These are phyloP conservation scores for Megaceryle alcyon DNA, from an alignment of 2,797 vertebrate genomes.

Conservation along the genomic window DNA sequence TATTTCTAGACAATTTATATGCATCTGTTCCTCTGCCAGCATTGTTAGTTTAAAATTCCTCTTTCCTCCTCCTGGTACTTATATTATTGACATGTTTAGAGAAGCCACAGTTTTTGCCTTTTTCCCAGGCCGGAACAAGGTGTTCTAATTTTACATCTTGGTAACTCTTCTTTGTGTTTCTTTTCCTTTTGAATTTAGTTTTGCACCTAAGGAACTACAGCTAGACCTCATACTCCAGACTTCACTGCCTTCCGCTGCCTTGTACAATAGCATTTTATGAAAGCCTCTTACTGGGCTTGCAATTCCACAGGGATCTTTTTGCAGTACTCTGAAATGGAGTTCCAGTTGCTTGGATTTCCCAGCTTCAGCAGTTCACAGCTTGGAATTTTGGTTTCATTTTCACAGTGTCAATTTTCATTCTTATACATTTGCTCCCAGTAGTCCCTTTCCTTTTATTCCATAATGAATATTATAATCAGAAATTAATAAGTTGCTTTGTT, in stretches of 20 bases:
- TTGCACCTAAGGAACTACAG: background rate
- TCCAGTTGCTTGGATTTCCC: background rate
- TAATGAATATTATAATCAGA: background rate
- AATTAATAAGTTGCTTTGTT: background rate
- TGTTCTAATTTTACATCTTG: background rate
- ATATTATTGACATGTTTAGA: background rate
- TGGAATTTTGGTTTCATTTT: background rate
- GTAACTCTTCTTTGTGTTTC: background rate
- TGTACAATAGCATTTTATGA: background rate
- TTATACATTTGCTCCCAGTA: background rate
- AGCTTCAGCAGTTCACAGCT: background rate
- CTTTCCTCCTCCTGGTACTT: background rate
- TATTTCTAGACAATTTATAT: background rate
- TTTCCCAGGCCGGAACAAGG: background rate
- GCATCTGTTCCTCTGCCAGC: background rate
- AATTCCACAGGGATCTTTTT: background rate
- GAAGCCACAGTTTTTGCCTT: background rate
- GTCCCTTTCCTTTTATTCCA: background rate
- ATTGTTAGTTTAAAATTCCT: background rate
- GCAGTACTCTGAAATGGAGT: background rate
- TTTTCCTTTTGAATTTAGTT: background rate
- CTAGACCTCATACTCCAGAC: background rate
- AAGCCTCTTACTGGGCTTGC: background rate
- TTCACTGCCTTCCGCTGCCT: background rate
- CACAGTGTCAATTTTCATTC: background rate